These are phyloP conservation scores for Nesoenas mayeri DNA, from an alignment of 2,113 vertebrate species.

Conservation along the genomic window DNA sequence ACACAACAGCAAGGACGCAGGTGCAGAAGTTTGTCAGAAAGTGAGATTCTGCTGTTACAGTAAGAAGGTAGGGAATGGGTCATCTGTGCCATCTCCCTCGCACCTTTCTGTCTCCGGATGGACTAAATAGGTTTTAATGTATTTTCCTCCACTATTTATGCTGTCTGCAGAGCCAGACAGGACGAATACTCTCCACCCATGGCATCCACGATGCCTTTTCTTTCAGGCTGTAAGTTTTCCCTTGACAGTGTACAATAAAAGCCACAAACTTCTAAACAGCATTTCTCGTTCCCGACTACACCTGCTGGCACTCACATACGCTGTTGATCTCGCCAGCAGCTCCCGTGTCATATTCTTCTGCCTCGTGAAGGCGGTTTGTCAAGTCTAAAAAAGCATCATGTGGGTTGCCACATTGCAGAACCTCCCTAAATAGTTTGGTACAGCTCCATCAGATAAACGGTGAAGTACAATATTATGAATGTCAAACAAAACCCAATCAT, in stretches of 20 bases:
- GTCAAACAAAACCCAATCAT: conserved; percentile 3
- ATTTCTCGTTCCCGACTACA: background rate
- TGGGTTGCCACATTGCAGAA: conserved; percentile 30
- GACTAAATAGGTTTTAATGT: background rate
- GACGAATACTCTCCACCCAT: background rate
- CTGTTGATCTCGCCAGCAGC: background rate
- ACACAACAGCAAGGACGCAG: background rate
- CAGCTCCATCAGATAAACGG: background rate
- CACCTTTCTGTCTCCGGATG: background rate
- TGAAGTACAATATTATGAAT: conserved; percentile 20
- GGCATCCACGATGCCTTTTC: background rate
- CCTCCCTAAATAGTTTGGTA: background rate
- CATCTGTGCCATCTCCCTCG: background rate
- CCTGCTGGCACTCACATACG: fast-evolving
- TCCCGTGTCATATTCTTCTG: background rate
- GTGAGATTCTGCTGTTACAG: background rate
- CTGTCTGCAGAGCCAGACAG: background rate
- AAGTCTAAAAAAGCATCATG: conserved; percentile 25
- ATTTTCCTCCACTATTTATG: background rate
- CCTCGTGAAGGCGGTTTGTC: background rate
- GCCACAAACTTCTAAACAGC: background rate
- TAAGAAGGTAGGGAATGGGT: background rate
- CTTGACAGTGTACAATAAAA: background rate
- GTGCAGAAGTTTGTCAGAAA: background rate
- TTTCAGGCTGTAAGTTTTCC: background rate